Percentiles rank a stretch among this genome's conserved stretches.
These are phyloP conservation scores for Perizoma affinitatum DNA, from an alignment of 2,888 invertebrate species.

Conservation along the genomic window DNA sequence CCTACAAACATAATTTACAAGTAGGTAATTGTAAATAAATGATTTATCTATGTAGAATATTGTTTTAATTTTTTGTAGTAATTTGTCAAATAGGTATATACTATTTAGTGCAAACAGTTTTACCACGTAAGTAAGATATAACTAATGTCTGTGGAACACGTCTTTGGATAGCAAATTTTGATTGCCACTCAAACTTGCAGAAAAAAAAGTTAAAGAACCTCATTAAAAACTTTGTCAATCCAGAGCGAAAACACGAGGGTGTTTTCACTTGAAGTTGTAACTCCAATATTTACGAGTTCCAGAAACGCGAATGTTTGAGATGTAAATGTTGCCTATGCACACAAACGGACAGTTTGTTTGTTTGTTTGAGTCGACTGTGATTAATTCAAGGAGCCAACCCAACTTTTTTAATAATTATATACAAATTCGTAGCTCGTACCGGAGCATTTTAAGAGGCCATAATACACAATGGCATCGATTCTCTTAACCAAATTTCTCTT, in stretches of 20 bases:
- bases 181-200: constrained; percentile 24
- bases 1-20: too few species aligned
- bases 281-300: constrained; percentile 9
- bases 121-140: too few species aligned
- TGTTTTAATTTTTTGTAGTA: too few species aligned
- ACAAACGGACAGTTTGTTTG: background rate
- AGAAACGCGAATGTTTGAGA: background rate
- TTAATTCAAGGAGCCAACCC: background rate
- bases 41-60: too few species aligned
- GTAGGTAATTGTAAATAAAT: too few species aligned
- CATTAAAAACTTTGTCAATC: constrained; percentile 26
- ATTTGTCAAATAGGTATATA: background rate
- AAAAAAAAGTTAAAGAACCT: constrained; percentile 17
- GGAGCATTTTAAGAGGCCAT: too few species aligned
- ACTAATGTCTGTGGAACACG: background rate
- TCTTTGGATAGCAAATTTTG: background rate
- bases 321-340: constrained; percentile 1
- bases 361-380: background rate
- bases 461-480: too few species aligned
- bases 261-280: constrained; percentile 11
- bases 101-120: too few species aligned
- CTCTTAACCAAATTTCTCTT: too few species aligned
- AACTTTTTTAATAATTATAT: too few species aligned
- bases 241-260: constrained; percentile 21
- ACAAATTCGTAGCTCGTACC: too few species aligned